phyloP scores from a whole-genome alignment of 1,140 invertebrate genomes.

The Tetramorium parvispinum region DNA sequence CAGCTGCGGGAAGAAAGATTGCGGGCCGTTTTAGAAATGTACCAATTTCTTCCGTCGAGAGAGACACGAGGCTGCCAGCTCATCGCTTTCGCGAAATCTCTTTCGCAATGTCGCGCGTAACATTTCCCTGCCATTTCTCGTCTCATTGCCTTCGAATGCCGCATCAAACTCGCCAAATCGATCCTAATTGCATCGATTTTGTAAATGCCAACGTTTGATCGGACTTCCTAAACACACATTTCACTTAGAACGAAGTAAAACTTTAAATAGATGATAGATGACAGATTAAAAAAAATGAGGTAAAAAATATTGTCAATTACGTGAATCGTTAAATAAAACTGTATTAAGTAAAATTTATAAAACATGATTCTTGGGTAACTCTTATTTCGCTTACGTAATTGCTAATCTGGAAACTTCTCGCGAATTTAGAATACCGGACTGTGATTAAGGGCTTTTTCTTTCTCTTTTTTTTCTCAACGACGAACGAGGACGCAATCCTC shows the following conservation, averaged over 20 bases:
- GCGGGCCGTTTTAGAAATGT: slow-evolving; percentile 62
- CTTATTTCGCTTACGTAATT: not conserved
- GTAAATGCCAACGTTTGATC: not conserved
- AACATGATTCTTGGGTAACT: not conserved
- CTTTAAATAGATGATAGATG: not conserved
- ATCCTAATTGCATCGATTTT: not conserved
- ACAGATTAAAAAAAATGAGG: not conserved
- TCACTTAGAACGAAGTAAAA: not conserved
- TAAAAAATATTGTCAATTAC: not conserved
- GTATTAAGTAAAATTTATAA: not conserved
- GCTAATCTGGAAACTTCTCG: not conserved
- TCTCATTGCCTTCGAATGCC: slow-evolving; percentile 22
- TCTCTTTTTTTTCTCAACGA: not conserved
- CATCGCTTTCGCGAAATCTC: slow-evolving; percentile 62
- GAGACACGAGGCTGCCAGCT: not conserved
- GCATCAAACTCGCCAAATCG: not conserved
- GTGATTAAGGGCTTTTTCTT: not conserved
- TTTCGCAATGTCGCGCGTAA: slow-evolving; percentile 59
- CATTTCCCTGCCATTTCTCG: not conserved
- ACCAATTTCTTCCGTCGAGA: slow-evolving; percentile 63
- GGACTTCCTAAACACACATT: not conserved
- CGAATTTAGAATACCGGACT: not conserved
- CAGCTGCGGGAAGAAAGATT: slow-evolving; percentile 61
- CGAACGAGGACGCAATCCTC: not conserved
- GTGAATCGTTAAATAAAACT: slow-evolving; percentile 2